Conservation (phyloP, 2,113 vertebrate species). For the Eidolon helvum region DNA sequence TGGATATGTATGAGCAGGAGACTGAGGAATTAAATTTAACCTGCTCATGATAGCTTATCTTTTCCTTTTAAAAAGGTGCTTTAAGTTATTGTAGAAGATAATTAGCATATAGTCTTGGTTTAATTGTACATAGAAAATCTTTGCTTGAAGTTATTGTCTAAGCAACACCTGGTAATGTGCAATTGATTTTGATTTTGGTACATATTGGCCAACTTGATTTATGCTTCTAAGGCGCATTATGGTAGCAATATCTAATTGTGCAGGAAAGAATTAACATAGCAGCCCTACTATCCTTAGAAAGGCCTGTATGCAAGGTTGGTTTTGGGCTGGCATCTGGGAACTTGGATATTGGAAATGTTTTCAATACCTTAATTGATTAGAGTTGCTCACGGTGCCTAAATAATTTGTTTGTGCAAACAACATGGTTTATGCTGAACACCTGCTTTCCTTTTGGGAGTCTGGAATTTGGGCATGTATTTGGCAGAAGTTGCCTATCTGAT, state of each 20-base stretch:
- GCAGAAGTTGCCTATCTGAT: neutral
- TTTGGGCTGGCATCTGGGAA: neutral
- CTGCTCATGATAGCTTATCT: neutral
- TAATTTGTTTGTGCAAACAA: neutral
- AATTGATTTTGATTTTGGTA: constrained; percentile 23
- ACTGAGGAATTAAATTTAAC: neutral
- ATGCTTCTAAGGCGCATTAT: neutral
- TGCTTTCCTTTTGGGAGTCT: neutral
- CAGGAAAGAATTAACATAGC: neutral
- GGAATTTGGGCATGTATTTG: neutral
- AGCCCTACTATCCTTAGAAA: neutral
- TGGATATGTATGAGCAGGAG: neutral
- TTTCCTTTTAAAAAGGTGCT: neutral
- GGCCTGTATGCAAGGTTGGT: neutral
- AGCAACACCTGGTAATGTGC: neutral
- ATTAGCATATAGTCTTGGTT: neutral
- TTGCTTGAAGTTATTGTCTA: neutral
- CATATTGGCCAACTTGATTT: neutral
- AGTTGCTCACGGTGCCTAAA: neutral
- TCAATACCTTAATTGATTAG: neutral
- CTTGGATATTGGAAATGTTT: neutral
- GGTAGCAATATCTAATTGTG: neutral
- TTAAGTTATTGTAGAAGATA: neutral
- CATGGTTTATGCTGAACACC: neutral
- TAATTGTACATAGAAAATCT: neutral